phyloP scores from a whole-genome alignment of 2,113 vertebrate genomes.

The Rhodinocichla rosea region DNA sequence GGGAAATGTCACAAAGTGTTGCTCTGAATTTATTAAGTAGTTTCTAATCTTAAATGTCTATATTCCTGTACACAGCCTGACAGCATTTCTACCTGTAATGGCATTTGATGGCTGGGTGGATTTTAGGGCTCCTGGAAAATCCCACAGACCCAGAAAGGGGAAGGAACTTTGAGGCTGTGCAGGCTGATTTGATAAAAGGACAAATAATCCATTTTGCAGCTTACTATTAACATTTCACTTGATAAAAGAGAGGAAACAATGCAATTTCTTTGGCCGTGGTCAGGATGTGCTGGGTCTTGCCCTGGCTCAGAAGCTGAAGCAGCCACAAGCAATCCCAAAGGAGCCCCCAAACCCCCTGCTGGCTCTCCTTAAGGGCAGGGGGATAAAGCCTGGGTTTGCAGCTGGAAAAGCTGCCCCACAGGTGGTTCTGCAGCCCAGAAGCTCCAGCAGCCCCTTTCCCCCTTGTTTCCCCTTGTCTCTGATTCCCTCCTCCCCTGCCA shows the following conservation, averaged over 20 bases:
- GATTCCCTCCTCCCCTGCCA: not conserved
- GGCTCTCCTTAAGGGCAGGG: rapidly evolving
- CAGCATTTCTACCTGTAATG: constrained; percentile 8
- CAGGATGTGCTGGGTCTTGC: not conserved
- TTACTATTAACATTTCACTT: not conserved
- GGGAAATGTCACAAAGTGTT: constrained; percentile 71
- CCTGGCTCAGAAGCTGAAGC: not conserved
- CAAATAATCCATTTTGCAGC: not conserved
- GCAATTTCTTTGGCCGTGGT: not conserved
- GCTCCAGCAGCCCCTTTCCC: not conserved
- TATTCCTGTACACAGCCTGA: constrained; percentile 20
- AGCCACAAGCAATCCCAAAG: not conserved
- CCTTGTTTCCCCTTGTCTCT: not conserved
- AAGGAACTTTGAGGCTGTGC: not conserved
- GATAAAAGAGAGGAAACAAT: not conserved
- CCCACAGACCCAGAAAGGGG: not conserved
- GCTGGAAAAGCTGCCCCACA: not conserved
- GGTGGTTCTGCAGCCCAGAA: not conserved
- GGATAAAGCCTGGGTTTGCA: not conserved
- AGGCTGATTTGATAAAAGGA: not conserved
- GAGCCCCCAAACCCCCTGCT: not conserved
- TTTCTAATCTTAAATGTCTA: constrained; percentile 46
- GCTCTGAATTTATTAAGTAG: constrained; percentile 67
- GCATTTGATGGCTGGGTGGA: not conserved
- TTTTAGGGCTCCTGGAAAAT: not conserved